Evolutionary conservation across 2,888 invertebrate genomes (phyloP).

Genomic region (Myopa tessellatipennis): DNA sequence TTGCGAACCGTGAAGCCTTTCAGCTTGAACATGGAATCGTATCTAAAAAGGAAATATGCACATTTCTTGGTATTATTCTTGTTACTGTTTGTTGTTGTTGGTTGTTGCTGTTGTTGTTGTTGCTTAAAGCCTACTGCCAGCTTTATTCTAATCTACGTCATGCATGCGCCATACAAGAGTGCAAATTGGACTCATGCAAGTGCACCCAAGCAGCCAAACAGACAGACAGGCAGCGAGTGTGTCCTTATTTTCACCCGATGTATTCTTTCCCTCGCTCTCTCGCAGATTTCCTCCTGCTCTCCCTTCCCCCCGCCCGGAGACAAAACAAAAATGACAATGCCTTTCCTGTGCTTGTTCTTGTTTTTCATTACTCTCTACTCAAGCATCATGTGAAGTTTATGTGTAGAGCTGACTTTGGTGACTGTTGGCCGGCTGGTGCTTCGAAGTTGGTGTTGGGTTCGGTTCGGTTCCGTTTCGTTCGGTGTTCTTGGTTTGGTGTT

Average conservation of each 20-base stretch:
- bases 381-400: not conserved
- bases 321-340: not conserved
- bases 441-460: not conserved
- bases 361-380: slow-evolving; percentile 8
- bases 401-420: not conserved
- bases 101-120: not conserved
- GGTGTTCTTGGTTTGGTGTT: slow-evolving; percentile 43
- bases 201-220: not conserved
- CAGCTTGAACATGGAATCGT: too few species aligned
- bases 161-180: slow-evolving; percentile 1
- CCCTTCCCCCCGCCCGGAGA: not conserved
- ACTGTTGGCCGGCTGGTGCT: not conserved
- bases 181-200: slow-evolving; percentile 9
- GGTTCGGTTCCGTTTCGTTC: not conserved
- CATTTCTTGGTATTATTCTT: too few species aligned
- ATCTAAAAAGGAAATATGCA: too few species aligned
- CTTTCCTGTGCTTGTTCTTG: not conserved
- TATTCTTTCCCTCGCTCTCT: not conserved
- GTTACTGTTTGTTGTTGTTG: too few species aligned
- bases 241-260: not conserved
- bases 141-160: not conserved
- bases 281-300: not conserved
- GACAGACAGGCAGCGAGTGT: not conserved
- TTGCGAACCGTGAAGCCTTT: too few species aligned
- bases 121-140: not conserved